These are phyloP conservation scores for Erinaceus europaeus DNA, from an alignment of 2,113 vertebrate species.

Conservation along the genomic window DNA sequence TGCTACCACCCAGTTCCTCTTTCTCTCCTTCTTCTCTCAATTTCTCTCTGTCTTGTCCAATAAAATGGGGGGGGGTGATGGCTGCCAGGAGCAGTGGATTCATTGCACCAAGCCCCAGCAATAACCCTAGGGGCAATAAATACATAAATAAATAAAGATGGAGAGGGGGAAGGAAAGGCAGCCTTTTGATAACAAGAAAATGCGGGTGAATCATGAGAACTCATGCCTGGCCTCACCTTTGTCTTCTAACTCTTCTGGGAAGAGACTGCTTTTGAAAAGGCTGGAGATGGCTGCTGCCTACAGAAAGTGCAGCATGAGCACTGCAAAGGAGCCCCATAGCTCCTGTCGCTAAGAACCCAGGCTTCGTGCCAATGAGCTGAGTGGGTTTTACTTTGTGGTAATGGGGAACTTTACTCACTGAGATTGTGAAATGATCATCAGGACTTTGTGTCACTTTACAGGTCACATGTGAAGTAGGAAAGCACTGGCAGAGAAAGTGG, in stretches of 20 bases:
- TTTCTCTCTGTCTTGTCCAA: too few relatives aligned
- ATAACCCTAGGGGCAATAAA: too few relatives aligned
- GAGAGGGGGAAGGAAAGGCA: too few relatives aligned
- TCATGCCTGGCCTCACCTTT: not conserved
- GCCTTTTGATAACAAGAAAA: not conserved
- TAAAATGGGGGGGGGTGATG: too few relatives aligned
- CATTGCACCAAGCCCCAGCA: too few relatives aligned
- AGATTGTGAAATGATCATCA: too few relatives aligned
- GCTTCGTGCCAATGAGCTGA: not conserved
- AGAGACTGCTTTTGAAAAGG: not conserved
- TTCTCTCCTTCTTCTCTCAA: too few relatives aligned
- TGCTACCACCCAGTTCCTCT: too few relatives aligned
- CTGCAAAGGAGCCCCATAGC: not conserved
- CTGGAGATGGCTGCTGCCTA: not conserved
- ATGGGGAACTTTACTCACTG: not conserved
- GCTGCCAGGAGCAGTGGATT: too few relatives aligned
- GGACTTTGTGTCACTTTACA: not conserved
- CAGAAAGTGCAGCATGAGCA: not conserved
- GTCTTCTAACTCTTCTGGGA: not conserved
- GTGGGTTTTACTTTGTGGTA: not conserved
- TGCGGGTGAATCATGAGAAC: not conserved
- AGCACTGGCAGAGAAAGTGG: not conserved
- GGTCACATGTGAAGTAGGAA: not conserved
- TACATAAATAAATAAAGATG: too few relatives aligned
- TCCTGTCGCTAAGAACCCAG: not conserved